Evolutionary conservation across 2,113 vertebrate species (phyloP).

Genomic region (Tychaedon coryphoeus): DNA sequence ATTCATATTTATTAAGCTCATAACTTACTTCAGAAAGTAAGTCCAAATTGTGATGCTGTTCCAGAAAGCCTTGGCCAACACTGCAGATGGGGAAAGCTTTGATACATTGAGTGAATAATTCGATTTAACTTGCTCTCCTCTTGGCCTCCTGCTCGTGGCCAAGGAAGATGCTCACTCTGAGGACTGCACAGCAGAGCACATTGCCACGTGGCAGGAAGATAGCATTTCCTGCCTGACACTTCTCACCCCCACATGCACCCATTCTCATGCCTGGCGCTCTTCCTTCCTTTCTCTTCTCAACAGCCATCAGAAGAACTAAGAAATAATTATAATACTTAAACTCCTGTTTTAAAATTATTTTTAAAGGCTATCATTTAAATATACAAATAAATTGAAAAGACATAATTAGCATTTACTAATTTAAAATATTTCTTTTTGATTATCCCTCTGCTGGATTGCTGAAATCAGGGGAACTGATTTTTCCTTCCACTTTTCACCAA

Average conservation of each 20-base stretch:
- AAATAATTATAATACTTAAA: background rate
- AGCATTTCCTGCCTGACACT: background rate
- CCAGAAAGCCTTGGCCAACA: background rate
- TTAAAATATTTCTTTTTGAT: background rate
- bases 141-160: background rate
- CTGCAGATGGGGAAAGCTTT: background rate
- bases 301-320: background rate
- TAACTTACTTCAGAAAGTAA: background rate
- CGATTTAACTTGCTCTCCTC: background rate
- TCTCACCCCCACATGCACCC: background rate
- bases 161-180: background rate
- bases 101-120: background rate
- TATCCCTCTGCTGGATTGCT: background rate
- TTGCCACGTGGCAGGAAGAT: background rate
- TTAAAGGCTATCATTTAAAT: background rate
- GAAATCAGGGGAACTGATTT: background rate
- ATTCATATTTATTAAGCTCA: background rate
- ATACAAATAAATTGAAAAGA: background rate
- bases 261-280: background rate
- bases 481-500: background rate
- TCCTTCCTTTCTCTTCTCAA: background rate
- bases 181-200: rapidly evolving
- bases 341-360: background rate
- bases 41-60: background rate
- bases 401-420: background rate